Base-by-base conservation (phyloP, 1,140 invertebrate species). In the Melipona quadrifasciata region DNA sequence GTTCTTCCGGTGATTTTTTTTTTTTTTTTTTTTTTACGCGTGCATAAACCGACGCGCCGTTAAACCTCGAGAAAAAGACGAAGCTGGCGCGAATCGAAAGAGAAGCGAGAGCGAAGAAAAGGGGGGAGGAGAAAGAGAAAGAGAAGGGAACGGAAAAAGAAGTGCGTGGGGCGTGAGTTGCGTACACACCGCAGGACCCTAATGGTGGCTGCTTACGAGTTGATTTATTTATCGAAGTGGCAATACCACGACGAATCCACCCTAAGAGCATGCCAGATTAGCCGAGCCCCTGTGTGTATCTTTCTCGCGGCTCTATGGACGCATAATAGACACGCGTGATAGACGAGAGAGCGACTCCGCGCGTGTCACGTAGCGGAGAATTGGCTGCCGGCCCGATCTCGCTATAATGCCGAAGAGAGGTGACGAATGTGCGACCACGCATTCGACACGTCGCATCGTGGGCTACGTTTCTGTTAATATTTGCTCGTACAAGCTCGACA, bases 181-280 rank as follows among this genome's bases (percentile, higher is more conserved):
- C 86, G 76, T 90, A 91, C 90, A 91, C 90, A 55, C 90, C 90
- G 70, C 90, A 91, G 86, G 27, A 82, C 90, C 89, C 90, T 91
- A 91, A 90, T 90, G 87, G 87, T 86, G 83, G 86, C 90, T 91
- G 90, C 90, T 91, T 91, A 91, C 88, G 90, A 89, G 90, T 90
- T 91, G 90, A 91, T 91, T 91, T 91, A 91, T 91, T 91, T 91
- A 91, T 91, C 90, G 82, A 82, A 88, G 90, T 88, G 89, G 89
- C 90, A 88, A 90, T 91, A 88, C 90, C 90, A 82, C 90, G 90
- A 86, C 90, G 90, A 88, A 91, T 91, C 70, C 86, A 87, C 90
- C 90, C 90, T 89, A 87, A 87, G 87, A 90, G 89, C 89, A 83
- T 53, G 80, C 80, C 89, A 87, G 89, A 90, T 90, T 90, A 90